Base-by-base conservation (phyloP, 1,140 invertebrate genomes). In the Drosophila triauraria region DNA sequence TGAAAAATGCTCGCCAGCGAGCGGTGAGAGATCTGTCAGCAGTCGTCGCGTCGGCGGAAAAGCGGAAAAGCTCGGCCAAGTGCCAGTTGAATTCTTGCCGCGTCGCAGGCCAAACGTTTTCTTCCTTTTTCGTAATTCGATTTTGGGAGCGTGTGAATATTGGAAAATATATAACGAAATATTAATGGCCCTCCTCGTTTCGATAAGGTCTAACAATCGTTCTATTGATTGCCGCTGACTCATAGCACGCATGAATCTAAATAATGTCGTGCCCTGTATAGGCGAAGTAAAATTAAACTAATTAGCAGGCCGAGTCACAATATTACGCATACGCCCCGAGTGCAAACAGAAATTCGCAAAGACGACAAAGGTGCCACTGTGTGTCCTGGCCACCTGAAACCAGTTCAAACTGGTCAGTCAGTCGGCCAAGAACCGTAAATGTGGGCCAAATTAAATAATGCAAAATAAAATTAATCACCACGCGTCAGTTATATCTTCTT, bases 51-150 rank as follows among this genome's bases (percentile, higher is more conserved):
- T 57, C 63, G 64, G 74, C 69, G 78, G 71, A 88, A 63, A 62
- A 75, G 67, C 63, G 51, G 63, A 90, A 90, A 87, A 87, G 84
- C 84, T 87, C 87, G 53, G 53, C 53, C 69, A 78, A 80, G 35
- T 85, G 85, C 59, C 85, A 87, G 84, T 87, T 80, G 84, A 78
- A 80, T 81, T 78, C 62, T 65, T 75, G 79, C 48, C 84, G 83
- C 67, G 72, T 72, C 79, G 74, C 78, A 50, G 84, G 65, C 81
- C 42, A 80, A 77, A 72, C 76, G 70, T 58, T 63, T 78, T 20
- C 20, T 54, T 38, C 46, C 23, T 50, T 47, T 54, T 75, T 54
- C 47, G 60, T 62, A 69, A 48, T 58, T 50, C 38, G 25, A 53
- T 51, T 51, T 20, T 61, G 48, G 42, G 38, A 72, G 70, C 70